These are phyloP conservation scores for Macrosoma leucophasiata DNA, from an alignment of 2,888 invertebrate genomes.

Conservation along the genomic window DNA sequence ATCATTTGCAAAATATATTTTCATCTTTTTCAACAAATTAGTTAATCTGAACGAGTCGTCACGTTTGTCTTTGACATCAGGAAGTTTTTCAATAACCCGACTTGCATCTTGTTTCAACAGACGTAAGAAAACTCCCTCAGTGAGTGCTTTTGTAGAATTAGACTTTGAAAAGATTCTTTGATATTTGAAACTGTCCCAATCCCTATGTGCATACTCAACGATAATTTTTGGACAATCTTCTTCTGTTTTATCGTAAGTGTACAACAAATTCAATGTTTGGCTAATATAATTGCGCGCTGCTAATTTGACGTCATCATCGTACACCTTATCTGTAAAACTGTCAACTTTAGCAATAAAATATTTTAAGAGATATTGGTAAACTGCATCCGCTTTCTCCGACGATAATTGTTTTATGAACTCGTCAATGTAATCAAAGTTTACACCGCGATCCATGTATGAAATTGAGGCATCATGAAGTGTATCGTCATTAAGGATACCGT, in stretches of 20 bases:
- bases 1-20: constrained; percentile 43
- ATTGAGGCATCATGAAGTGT: constrained; percentile 30
- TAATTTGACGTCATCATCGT: constrained; percentile 25
- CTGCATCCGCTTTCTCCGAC: constrained; percentile 23
- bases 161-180: constrained; percentile 22
- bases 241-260: constrained; percentile 31
- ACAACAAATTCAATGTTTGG: constrained; percentile 28
- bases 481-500: constrained; percentile 36
- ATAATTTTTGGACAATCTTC: constrained; percentile 37
- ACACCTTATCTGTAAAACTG: constrained; percentile 21
- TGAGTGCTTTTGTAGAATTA: too few relatives aligned
- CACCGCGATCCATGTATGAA: constrained; percentile 20
- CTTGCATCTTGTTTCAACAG: constrained; percentile 30
- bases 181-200: constrained; percentile 26
- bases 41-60: constrained; percentile 24
- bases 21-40: constrained; percentile 37
- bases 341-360: constrained; percentile 31
- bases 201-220: constrained; percentile 31
- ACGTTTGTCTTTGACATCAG: constrained; percentile 18
- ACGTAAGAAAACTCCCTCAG: constrained; percentile 20
- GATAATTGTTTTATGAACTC: constrained; percentile 19
- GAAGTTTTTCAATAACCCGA: constrained; percentile 21
- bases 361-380: constrained; percentile 31
- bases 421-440: constrained; percentile 17
- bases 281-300: constrained; percentile 22